Evolutionary conservation across 2,797 vertebrate species (phyloP).

Genomic region (Clarias platycephalus): DNA sequence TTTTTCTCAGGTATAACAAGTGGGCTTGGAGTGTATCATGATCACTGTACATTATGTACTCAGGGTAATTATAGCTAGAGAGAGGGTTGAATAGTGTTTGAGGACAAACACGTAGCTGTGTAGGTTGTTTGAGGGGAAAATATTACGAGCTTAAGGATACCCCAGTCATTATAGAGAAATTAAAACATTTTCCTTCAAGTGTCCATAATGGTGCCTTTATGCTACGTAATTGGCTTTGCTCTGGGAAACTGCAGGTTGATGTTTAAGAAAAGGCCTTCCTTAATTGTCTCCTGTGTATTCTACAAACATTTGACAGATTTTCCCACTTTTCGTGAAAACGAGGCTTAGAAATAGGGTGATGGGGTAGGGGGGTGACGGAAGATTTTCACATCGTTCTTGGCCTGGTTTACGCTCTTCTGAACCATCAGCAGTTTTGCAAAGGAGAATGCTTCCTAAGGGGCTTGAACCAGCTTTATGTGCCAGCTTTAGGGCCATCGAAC

Average conservation of each 20-base stretch:
- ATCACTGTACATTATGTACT: slow-evolving; percentile 21
- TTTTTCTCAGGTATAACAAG: not conserved
- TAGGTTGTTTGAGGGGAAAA: slow-evolving; percentile 14
- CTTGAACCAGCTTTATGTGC: slow-evolving; percentile 31
- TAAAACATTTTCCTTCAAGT: slow-evolving; percentile 1
- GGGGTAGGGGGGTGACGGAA: not conserved
- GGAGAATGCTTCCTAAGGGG: slow-evolving; percentile 16
- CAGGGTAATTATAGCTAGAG: slow-evolving; percentile 36
- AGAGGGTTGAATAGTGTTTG: slow-evolving; percentile 35
- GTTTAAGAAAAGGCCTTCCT: not conserved
- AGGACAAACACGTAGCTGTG: slow-evolving; percentile 37
- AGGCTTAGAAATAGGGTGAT: slow-evolving; percentile 24
- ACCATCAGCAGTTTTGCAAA: slow-evolving; percentile 15
- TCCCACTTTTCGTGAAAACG: not conserved
- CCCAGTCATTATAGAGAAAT: slow-evolving; percentile 25
- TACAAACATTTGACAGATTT: not conserved
- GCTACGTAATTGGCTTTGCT: not conserved
- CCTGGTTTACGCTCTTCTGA: slow-evolving; percentile 25
- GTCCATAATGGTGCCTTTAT: slow-evolving; percentile 21
- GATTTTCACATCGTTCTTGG: slow-evolving; percentile 14
- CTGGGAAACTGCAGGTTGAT: slow-evolving; percentile 1
- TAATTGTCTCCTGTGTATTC: not conserved
- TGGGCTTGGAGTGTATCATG: slow-evolving; percentile 26
- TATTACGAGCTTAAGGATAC: slow-evolving; percentile 20
- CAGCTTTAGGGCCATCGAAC: slow-evolving; percentile 24